Evolutionary conservation across 2,797 vertebrate species (phyloP), one percentile per base, ranked within the genome.

Genomic region (Gallinago solitaria): DNA sequence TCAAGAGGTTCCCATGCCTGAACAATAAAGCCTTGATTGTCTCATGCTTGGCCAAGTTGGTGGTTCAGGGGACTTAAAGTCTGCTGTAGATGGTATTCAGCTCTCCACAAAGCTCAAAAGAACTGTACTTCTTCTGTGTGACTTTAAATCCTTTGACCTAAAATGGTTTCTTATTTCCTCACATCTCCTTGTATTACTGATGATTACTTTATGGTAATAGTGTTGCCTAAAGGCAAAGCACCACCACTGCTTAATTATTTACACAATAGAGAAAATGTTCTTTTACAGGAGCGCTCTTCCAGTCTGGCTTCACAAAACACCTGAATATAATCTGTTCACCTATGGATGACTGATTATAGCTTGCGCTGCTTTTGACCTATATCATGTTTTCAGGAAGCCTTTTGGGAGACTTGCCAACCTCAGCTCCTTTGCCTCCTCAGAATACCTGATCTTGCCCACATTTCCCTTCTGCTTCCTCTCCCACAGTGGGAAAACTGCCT

Each of bases 221-320:
- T 61, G 32, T 35, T 71, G 83, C 82, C 59, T 64, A 41, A 93
- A 94, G 75, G 77, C 67, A 95, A 81, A 83, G 69, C 50, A 91
- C 16, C 57, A 87, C 8, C 43, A 47, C 10, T 47, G 35, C 30
- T 87, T 69, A 92, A 95, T 94, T 90, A 92, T 83, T 90, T 60
- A 76, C 0, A 3, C 43, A 85, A 48, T 0, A 88, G 61, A 93
- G 59, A 89, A 96, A 95, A 94, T 17, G 21, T 25, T 48, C 30
- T 81, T 50, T 53, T 35, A 24, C 8, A 80, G 53, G 54, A 80
- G 39, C 13, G 15, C 7, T 92, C 16, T 48, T 68, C 20, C 28
- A 83, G 20, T 32, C 50, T 39, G 35, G n/a, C 78, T 91, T 84
- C 83, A 37, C 47, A 67, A 68, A 92, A 71, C 75, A 68, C 30